Conservation (phyloP, 2,113 vertebrate species). For the Oncorhynchus gorbuscha region DNA sequence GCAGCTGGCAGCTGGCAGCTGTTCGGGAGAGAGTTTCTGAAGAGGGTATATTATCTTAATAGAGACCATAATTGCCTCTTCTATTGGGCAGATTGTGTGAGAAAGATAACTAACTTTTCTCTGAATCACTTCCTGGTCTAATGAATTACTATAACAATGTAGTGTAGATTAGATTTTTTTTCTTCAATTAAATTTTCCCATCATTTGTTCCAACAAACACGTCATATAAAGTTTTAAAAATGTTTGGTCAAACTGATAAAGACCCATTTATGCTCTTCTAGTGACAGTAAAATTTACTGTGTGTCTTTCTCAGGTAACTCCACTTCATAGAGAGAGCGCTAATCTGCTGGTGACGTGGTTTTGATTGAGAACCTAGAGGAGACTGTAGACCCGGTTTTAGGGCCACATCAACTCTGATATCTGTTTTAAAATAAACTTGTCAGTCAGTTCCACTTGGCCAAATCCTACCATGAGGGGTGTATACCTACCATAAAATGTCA, state of each 20-base stretch:
- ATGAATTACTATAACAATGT: no score
- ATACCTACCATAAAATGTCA: not conserved
- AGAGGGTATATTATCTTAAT: not conserved
- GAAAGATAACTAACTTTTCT: not conserved
- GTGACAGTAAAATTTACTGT: no score
- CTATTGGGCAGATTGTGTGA: not conserved
- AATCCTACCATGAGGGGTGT: not conserved
- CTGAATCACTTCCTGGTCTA: no score
- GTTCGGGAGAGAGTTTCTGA: not conserved
- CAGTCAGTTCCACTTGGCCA: no score
- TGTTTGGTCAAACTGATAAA: no score
- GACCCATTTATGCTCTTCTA: no score
- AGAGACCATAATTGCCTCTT: no score
- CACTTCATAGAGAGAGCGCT: constrained; percentile 84
- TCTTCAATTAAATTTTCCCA: no score
- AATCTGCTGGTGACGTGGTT: constrained; percentile 81
- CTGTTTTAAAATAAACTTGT: not conserved
- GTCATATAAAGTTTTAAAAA: no score
- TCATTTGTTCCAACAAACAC: no score
- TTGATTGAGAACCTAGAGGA: constrained; percentile 94
- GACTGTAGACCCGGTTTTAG: constrained; percentile 87
- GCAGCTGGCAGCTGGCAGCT: not conserved
- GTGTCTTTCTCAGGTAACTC: constrained; percentile 77
- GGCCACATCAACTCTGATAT: constrained; percentile 55
- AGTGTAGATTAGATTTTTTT: no score